These are phyloP conservation scores for Sinotaia quadrata DNA, from an alignment of 2,888 invertebrate species.

Conservation along the genomic window DNA sequence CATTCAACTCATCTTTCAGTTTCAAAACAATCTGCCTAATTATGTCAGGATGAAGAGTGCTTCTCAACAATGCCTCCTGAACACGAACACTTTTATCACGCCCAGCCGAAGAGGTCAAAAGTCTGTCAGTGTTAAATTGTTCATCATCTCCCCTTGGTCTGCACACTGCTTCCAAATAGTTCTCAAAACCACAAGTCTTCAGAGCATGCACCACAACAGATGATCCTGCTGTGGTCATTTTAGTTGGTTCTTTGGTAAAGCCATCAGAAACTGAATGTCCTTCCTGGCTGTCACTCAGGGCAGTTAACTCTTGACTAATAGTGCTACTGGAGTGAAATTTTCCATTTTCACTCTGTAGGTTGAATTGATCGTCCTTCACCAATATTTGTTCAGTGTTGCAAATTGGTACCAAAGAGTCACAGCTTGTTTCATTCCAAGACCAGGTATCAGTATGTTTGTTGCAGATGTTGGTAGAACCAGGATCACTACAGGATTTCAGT, in stretches of 20 bases:
- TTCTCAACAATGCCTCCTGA: constrained; percentile 17
- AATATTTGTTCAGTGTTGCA: not conserved
- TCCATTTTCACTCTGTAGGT: not conserved
- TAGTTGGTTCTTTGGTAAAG: too few species aligned
- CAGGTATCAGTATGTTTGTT: not conserved
- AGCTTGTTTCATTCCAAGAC: not conserved
- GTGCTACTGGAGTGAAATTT: not conserved
- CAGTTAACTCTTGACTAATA: too few species aligned
- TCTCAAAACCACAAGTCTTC: constrained; percentile 7
- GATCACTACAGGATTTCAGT: too few species aligned
- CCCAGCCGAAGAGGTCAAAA: too few species aligned
- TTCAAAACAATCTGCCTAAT: constrained; percentile 12
- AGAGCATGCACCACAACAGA: not conserved
- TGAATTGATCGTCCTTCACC: not conserved
- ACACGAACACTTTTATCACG: too few species aligned
- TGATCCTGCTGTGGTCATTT: too few species aligned
- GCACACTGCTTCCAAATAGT: not conserved
- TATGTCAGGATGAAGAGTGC: constrained; percentile 23
- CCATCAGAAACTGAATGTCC: too few species aligned
- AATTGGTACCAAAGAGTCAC: not conserved
- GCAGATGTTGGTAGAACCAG: not conserved
- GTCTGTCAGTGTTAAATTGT: too few species aligned
- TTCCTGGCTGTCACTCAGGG: too few species aligned
- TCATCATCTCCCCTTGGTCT: too few species aligned
- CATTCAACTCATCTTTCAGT: constrained; percentile 1